Evolutionary conservation across 2,888 invertebrate species (phyloP).

Genomic region (Parnassius mnemosyne): DNA sequence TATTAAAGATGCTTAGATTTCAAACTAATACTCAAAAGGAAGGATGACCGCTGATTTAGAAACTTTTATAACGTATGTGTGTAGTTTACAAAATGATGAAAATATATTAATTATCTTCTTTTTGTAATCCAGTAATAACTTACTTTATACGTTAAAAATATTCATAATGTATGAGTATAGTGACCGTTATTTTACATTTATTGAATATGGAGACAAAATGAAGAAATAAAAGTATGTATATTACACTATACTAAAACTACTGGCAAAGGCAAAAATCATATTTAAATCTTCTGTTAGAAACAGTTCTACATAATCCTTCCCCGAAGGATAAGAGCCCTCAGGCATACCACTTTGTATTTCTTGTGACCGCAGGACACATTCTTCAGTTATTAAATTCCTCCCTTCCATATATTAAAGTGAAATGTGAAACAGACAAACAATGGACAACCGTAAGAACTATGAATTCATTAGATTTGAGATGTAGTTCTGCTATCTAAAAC

Average conservation of each 20-base stretch:
- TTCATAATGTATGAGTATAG: no score
- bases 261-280: background rate
- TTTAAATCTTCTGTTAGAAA: constrained; percentile 20
- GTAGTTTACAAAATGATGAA: no score
- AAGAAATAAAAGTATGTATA: no score
- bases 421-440: constrained; percentile 54
- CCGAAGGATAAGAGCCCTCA: constrained; percentile 44
- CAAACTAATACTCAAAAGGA: no score
- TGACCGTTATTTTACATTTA: no score
- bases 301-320: constrained; percentile 33
- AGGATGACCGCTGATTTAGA: no score
- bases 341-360: constrained; percentile 62
- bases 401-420: constrained; percentile 46
- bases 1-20: no score
- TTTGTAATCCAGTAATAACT: no score
- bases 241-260: background rate
- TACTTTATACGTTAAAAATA: no score
- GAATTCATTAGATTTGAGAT: constrained; percentile 64
- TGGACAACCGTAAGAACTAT: constrained; percentile 61
- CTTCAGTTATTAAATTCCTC: constrained; percentile 72
- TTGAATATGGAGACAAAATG: no score
- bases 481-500: constrained; percentile 34
- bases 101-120: no score
- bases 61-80: no score
- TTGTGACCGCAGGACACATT: constrained; percentile 52